phyloP scores from a whole-genome alignment of 2,113 vertebrate genomes.

The Motacilla tschutschensis region DNA sequence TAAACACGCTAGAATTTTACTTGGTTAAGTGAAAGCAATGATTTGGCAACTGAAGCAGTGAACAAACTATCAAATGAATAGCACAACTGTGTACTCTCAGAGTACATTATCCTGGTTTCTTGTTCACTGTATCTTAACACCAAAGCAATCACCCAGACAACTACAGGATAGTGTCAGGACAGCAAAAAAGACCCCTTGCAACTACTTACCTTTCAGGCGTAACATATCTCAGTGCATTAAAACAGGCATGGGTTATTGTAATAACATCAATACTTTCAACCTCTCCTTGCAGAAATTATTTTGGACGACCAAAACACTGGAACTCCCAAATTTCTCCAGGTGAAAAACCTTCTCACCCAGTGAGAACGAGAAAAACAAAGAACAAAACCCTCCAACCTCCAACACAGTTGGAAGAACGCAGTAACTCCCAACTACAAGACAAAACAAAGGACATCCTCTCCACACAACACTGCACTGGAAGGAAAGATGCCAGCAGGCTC shows the following conservation, averaged over 20 bases:
- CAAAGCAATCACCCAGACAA: neutral
- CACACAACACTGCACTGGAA: rapidly evolving
- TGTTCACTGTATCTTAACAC: neutral
- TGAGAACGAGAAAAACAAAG: neutral
- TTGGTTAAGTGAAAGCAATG: neutral
- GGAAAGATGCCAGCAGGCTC: neutral
- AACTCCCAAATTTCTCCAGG: neutral
- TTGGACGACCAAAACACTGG: neutral
- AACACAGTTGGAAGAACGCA: neutral
- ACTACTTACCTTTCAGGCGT: neutral
- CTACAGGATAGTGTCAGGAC: neutral
- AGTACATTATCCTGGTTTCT: neutral
- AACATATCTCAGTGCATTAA: neutral
- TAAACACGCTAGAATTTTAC: neutral
- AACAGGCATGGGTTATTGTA: neutral
- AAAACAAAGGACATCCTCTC: neutral
- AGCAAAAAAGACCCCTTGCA: rapidly evolving
- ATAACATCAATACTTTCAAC: neutral
- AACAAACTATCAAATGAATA: neutral
- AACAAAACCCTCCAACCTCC: neutral
- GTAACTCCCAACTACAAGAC: neutral
- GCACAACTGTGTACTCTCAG: neutral
- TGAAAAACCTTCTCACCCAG: neutral
- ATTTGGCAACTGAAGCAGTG: neutral
- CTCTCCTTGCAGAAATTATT: neutral